Conservation (phyloP, 2,888 invertebrate genomes). For the Drosophila ustulata region DNA sequence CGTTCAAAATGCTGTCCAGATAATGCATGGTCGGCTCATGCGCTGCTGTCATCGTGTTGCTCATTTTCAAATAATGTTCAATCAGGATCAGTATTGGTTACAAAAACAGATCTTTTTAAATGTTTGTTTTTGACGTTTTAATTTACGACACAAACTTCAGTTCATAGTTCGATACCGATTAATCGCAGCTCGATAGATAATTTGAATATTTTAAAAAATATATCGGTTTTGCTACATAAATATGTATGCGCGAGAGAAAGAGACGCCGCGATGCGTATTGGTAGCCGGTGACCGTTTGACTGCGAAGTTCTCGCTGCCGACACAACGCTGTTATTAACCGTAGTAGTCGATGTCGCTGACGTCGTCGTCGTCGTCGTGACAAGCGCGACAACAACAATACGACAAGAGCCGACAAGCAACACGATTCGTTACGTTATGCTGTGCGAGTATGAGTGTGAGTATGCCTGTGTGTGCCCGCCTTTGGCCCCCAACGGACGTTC, state of each 20-base stretch:
- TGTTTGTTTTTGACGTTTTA: background rate
- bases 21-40: constrained; percentile 82
- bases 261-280: constrained; percentile 52
- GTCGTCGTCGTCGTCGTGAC: constrained; percentile 50
- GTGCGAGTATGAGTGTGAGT: background rate
- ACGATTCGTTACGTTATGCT: constrained; percentile 68
- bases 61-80: constrained; percentile 43
- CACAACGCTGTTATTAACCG: constrained; percentile 68
- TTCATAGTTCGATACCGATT: constrained; percentile 24
- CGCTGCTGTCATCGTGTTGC: constrained; percentile 77
- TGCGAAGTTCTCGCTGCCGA: constrained; percentile 63
- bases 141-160: constrained; percentile 11
- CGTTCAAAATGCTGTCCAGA: constrained; percentile 83
- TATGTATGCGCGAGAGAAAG: constrained; percentile 5
- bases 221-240: background rate
- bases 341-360: constrained; percentile 34
- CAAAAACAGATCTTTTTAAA: background rate
- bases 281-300: constrained; percentile 65
- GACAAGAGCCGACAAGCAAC: constrained; percentile 52
- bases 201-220: background rate
- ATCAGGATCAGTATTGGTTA: constrained; percentile 5
- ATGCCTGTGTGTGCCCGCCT: constrained; percentile 29
- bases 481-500: constrained; percentile 52
- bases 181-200: background rate
- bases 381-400: constrained; percentile 38